Percentiles rank a stretch among this genome's conserved stretches.
These are phyloP conservation scores for Cryptophagus acutangulus DNA, from an alignment of 2,888 invertebrate species.

Conservation along the genomic window DNA sequence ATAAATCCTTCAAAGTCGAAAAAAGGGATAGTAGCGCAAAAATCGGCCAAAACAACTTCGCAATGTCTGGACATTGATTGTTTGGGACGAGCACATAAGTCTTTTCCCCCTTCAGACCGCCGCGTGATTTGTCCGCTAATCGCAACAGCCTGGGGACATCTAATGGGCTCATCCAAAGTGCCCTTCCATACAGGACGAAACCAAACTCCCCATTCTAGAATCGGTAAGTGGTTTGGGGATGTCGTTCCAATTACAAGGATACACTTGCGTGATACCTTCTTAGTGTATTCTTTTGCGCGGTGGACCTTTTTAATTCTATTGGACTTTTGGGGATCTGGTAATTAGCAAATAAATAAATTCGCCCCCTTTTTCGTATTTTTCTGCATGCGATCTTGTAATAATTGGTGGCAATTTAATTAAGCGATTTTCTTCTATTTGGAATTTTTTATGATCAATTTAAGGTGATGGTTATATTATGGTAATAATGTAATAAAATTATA, in stretches of 20 bases:
- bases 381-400: no score
- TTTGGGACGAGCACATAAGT: slow-evolving; percentile 46
- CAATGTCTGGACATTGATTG: slow-evolving; percentile 44
- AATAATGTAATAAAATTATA: no score
- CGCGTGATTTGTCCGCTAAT: slow-evolving; percentile 49
- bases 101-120: slow-evolving; percentile 40
- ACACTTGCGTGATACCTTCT: slow-evolving; percentile 5
- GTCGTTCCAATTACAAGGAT: slow-evolving; percentile 29
- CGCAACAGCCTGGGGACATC: slow-evolving; percentile 41
- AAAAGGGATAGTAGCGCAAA: slow-evolving; percentile 23
- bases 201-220: slow-evolving; percentile 23
- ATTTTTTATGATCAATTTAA: no score
- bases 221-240: slow-evolving; percentile 35
- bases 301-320: slow-evolving; percentile 36
- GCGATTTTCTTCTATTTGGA: no score
- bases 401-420: no score
- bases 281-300: slow-evolving; percentile 22
- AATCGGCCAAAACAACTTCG: slow-evolving; percentile 36
- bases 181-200: slow-evolving; percentile 8
- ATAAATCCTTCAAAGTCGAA: slow-evolving; percentile 45
- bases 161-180: slow-evolving; percentile 34
- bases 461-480: no score
- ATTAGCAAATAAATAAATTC: no score
- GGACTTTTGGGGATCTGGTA: slow-evolving; percentile 30
- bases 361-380: no score